These are phyloP conservation scores for Trididemnum nubilum DNA, from an alignment of 23 tunicate species.

Conservation along the genomic window DNA sequence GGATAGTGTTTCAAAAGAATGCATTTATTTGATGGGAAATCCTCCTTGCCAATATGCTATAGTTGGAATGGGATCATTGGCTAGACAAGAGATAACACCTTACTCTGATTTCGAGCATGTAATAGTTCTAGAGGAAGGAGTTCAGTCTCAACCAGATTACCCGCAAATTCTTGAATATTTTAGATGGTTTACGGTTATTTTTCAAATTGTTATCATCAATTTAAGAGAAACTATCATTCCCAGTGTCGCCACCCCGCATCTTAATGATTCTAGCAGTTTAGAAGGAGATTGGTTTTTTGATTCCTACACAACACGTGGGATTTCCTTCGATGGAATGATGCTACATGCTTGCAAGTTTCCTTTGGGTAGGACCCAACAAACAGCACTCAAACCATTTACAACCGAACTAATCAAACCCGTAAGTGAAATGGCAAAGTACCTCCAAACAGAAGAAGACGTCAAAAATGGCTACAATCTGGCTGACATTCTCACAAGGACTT, in stretches of 20 bases:
- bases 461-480: slow-evolving; percentile 23
- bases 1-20: slow-evolving; percentile 29
- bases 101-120: too few relatives aligned
- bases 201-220: too few relatives aligned
- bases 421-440: slow-evolving; percentile 50
- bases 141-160: slow-evolving; percentile 20
- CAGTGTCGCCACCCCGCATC: slow-evolving; percentile 14
- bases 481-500: slow-evolving; percentile 26
- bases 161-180: slow-evolving; percentile 42
- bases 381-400: slow-evolving; percentile 24
- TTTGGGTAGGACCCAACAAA: slow-evolving; percentile 43
- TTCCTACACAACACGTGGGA: slow-evolving; percentile 37
- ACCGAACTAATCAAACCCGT: too few relatives aligned
- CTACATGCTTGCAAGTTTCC: too few relatives aligned
- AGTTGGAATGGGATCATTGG: slow-evolving; percentile 52
- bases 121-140: too few relatives aligned
- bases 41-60: slow-evolving; percentile 54
- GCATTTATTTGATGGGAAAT: slow-evolving; percentile 37
- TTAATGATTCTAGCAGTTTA: slow-evolving; percentile 3
- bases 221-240: too few relatives aligned
- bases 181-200: slow-evolving; percentile 48
- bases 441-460: not conserved
- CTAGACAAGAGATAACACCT: too few relatives aligned
- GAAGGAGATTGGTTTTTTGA: slow-evolving; percentile 55
- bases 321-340: too few relatives aligned